phyloP scores from a whole-genome alignment of 2,797 vertebrate genomes.

The Thamnophis elegans region DNA sequence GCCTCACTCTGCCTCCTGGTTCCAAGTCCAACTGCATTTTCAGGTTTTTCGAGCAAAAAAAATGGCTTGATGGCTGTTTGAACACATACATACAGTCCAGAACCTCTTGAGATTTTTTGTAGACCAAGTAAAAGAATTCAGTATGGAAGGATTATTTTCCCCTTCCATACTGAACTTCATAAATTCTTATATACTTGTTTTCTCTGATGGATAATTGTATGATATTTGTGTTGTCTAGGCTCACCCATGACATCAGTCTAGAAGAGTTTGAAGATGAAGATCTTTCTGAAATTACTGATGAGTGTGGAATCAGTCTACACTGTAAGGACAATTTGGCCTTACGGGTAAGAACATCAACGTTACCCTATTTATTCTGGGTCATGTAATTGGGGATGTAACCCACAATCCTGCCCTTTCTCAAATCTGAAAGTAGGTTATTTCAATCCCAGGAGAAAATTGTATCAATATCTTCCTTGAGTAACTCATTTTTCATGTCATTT shows the following conservation, averaged over 20 bases:
- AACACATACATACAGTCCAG: background rate
- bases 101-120: background rate
- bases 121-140: background rate
- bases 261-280: constrained; percentile 99
- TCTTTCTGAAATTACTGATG: constrained; percentile 95
- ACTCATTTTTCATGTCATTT: background rate
- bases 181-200: background rate
- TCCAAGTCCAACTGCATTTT: background rate
- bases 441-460: background rate
- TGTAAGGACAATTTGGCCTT: constrained; percentile 84
- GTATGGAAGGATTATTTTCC: background rate
- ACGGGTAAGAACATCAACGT: constrained; percentile 72
- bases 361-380: background rate
- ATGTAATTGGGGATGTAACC: background rate
- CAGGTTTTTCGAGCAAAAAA: background rate
- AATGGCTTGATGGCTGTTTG: background rate
- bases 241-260: constrained; percentile 97
- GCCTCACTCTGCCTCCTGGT: background rate
- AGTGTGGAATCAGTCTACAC: constrained; percentile 91
- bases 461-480: background rate
- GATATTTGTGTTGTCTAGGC: constrained; percentile 73
- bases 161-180: background rate
- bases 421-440: background rate
- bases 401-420: background rate
- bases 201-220: constrained; percentile 35